phyloP scores from a whole-genome alignment of 2,113 vertebrate genomes.

The Eulacestoma nigropectus region DNA sequence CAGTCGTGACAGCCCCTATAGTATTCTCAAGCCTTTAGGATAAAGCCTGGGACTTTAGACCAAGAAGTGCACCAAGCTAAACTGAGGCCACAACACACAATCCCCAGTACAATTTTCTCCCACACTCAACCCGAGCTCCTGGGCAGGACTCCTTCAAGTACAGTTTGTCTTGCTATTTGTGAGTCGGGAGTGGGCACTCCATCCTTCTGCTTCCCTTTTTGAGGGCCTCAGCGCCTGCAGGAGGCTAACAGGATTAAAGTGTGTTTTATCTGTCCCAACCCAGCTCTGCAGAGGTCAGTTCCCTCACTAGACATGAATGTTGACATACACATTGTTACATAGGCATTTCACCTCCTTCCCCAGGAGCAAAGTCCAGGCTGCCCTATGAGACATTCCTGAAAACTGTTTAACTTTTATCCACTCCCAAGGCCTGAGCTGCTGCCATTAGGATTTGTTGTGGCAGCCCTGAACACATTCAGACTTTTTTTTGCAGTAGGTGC shows the following conservation, averaged over 20 bases:
- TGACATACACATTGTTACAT: not conserved
- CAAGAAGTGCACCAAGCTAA: not conserved
- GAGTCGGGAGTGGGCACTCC: not conserved
- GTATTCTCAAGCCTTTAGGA: not conserved
- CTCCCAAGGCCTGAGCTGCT: not conserved
- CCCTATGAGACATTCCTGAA: not conserved
- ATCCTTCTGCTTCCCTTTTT: not conserved
- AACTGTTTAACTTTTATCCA: not conserved
- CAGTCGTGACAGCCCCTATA: rapidly evolving
- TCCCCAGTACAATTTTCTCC: not conserved
- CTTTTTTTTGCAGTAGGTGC: not conserved
- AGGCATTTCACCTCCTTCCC: not conserved
- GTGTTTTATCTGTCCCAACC: not conserved
- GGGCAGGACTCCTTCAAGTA: not conserved
- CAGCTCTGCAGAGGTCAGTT: not conserved
- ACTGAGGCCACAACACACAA: not conserved
- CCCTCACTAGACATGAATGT: not conserved
- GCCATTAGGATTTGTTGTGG: not conserved
- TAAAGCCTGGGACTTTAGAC: not conserved
- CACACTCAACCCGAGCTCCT: not conserved
- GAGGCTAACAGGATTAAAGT: not conserved
- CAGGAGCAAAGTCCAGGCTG: conserved; percentile 25
- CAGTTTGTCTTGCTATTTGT: not conserved
- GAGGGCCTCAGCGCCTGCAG: not conserved
- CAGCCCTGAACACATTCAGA: not conserved